Base-by-base conservation (phyloP, 1,140 invertebrate species). In the Ridgeia piscesae region DNA sequence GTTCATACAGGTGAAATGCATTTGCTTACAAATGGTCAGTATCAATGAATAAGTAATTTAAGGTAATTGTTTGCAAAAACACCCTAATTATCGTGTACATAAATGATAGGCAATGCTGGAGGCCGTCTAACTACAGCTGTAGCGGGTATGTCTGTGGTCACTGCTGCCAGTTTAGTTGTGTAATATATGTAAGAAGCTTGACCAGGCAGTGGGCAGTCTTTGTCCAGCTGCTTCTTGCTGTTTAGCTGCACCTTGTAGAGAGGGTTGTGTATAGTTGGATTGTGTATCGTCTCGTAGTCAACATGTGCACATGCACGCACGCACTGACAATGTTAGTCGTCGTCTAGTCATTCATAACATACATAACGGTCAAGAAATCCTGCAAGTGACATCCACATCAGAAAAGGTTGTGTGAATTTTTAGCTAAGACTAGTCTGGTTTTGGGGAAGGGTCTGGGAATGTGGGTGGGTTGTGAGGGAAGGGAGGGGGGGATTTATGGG, bases 181-280 rank as follows among this genome's bases (percentile, higher is more conserved):
- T 77, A 77, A 77, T 77, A 77, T 77, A 77, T 77, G 58, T 77
- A 77, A 77, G 58, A 77, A 77, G 58, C 58, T 77, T 77, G 58
- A 77, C 58, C 58, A 77, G 58, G 17, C 27, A 2, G 27, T 77
- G 58, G 58, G 27, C 58, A 77, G 58, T 77, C n/a, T n/a, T n/a
- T n/a, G 58, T 77, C 58, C 58, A 77, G 58, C 58, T 77, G 58
- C 58, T 6, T 77, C 58, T 77, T 77, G 58, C 58, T 77, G 58
- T 77, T 77, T 77, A 77, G 58, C 58, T 77, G 4, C 42, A 42
- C 42, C 4, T 42, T 6, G 42, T 42, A 42, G 42, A 42, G 42
- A n/a, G n/a, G n/a, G n/a, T n/a, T n/a, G n/a, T n/a, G n/a, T n/a
- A n/a, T n/a, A n/a, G n/a, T n/a, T n/a, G n/a, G 42, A 42, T 42